Conservation (phyloP, 2,113 vertebrate species). For the Tricholaema leucomelas region DNA sequence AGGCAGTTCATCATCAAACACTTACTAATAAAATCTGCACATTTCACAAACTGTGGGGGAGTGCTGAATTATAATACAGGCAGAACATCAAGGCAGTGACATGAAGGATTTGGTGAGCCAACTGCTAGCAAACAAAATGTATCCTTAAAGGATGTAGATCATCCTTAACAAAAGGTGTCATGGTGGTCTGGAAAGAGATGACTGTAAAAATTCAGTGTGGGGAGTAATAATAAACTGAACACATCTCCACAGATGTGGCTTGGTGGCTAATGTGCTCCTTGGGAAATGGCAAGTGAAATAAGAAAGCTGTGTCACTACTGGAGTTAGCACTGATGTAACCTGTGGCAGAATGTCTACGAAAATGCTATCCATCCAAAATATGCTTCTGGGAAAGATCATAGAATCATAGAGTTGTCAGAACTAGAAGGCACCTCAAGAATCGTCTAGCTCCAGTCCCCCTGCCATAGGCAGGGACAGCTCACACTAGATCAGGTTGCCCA, state of each 20-base stretch:
- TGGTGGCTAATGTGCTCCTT: background rate
- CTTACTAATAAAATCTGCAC: slow-evolving; percentile 23
- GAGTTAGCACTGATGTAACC: background rate
- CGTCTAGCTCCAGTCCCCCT: too few species aligned
- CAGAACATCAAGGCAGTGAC: background rate
- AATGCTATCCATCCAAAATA: background rate
- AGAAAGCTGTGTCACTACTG: background rate
- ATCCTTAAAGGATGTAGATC: background rate
- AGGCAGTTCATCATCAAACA: slow-evolving; percentile 4
- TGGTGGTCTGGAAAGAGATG: background rate
- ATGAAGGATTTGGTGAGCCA: background rate
- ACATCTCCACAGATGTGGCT: background rate
- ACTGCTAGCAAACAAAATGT: background rate
- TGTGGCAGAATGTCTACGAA: background rate
- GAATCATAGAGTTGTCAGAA: too few species aligned
- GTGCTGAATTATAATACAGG: slow-evolving; percentile 7
- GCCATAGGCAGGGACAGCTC: too few species aligned
- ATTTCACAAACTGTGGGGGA: slow-evolving; percentile 12
- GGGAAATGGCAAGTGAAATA: background rate
- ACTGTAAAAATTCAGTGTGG: background rate
- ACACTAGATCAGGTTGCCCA: too few species aligned
- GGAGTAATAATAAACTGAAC: background rate
- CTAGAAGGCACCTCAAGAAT: too few species aligned
- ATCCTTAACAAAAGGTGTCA: background rate
- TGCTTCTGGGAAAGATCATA: background rate